Evolutionary conservation across 2,113 vertebrate genomes (phyloP).

Genomic region (Lagenorhynchus albirostris): DNA sequence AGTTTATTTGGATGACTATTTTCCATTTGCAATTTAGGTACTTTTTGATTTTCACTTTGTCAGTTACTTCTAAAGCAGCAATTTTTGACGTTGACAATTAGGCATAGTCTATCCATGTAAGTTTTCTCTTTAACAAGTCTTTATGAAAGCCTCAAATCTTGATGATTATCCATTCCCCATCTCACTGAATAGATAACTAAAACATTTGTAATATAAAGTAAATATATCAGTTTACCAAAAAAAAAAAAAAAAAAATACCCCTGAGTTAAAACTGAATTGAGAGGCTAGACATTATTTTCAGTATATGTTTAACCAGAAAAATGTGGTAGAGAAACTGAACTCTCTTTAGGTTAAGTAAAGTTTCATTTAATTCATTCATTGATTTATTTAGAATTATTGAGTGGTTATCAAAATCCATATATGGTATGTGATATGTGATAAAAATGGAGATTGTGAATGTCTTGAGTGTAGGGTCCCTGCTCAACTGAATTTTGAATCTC

Average conservation of each 20-base stretch:
- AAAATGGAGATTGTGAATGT: neutral
- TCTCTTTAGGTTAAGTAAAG: neutral
- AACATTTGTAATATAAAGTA: neutral
- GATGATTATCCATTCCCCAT: neutral
- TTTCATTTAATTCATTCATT: neutral
- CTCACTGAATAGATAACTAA: neutral
- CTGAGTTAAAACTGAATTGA: neutral
- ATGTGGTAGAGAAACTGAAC: neutral
- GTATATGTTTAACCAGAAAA: neutral
- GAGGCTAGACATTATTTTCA: neutral
- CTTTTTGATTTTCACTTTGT: neutral
- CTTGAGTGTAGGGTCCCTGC: neutral
- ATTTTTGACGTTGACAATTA: neutral
- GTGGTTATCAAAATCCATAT: neutral
- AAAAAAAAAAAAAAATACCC: neutral
- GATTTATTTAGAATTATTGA: neutral
- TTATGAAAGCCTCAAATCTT: neutral
- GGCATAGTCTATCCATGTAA: neutral
- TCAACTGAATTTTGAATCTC: neutral
- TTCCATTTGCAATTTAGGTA: neutral
- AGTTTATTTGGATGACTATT: neutral
- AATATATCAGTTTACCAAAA: neutral
- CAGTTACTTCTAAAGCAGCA: neutral
- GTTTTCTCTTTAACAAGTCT: neutral
- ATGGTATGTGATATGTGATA: neutral